These are phyloP conservation scores for Grapholita molesta DNA, from an alignment of 1,140 invertebrate species.

Conservation along the genomic window DNA sequence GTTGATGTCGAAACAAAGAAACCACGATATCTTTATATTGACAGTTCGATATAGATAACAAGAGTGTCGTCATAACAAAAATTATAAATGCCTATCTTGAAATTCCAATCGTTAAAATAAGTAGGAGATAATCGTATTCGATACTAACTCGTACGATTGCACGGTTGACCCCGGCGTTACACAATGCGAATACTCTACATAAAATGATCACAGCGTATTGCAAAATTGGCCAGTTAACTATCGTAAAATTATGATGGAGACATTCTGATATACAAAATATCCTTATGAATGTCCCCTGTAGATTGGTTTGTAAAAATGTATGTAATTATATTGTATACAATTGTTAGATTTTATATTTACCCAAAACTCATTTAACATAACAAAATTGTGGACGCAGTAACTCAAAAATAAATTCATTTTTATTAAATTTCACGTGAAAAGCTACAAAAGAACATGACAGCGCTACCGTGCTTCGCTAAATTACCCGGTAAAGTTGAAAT, in stretches of 20 bases:
- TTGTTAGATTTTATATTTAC: too few species aligned
- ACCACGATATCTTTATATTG: not conserved
- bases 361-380: not conserved
- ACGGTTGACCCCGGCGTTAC: constrained; percentile 1
- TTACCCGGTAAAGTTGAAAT: constrained; percentile 1
- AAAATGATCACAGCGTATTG: constrained; percentile 3
- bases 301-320: too few species aligned
- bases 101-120: constrained; percentile 12
- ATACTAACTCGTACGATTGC: constrained; percentile 13
- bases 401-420: not conserved
- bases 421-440: not conserved
- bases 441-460: not conserved
- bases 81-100: constrained; percentile 3
- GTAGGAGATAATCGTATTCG: constrained; percentile 15
- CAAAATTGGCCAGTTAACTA: not conserved
- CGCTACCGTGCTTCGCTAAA: not conserved
- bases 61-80: not conserved
- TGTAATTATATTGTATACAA: too few species aligned
- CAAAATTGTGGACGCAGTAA: not conserved
- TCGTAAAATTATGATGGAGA: not conserved
- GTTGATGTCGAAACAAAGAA: too few species aligned
- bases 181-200: constrained; percentile 9
- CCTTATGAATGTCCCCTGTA: not conserved
- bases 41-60: not conserved
- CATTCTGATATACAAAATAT: not conserved